phyloP scores from a whole-genome alignment of 2,113 vertebrate species.

The Pogonocichla stellata region DNA sequence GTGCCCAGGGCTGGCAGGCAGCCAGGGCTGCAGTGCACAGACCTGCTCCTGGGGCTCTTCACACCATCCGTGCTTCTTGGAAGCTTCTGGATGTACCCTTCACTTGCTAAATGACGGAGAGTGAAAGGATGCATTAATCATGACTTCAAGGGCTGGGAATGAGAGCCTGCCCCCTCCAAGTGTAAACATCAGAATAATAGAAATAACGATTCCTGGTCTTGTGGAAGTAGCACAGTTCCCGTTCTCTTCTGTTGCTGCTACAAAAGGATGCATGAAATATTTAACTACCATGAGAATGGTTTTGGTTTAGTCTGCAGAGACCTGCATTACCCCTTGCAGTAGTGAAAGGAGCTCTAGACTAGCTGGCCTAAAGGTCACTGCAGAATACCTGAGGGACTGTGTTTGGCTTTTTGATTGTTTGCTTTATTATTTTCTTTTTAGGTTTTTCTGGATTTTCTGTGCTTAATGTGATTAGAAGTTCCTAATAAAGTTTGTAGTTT shows the following conservation, averaged over 20 bases:
- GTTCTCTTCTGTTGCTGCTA: not conserved
- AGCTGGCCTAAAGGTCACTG: not conserved
- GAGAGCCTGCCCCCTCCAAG: not conserved
- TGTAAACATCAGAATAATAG: not conserved
- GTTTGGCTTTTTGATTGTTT: not conserved
- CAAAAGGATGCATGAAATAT: not conserved
- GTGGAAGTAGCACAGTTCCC: not conserved
- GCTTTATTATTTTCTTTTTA: too few relatives aligned
- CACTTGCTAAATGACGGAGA: not conserved
- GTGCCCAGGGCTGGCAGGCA: not conserved
- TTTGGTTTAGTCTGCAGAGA: not conserved
- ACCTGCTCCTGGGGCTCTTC: not conserved
- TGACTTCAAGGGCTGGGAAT: not conserved
- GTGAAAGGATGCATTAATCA: not conserved
- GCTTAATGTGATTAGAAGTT: not conserved
- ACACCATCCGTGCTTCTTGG: rapidly evolving
- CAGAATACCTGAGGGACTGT: not conserved
- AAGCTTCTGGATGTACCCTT: not conserved
- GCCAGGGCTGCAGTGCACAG: not conserved
- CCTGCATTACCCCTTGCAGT: not conserved
- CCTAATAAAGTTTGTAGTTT: not conserved
- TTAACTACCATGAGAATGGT: not conserved
- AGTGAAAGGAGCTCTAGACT: rapidly evolving
- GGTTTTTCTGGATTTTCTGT: not conserved
- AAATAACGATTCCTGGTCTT: not conserved